Percentiles rank a stretch among this genome's conserved stretches.
phyloP scores from a whole-genome alignment of 2,888 invertebrate species.

The Agapostemon virescens region DNA sequence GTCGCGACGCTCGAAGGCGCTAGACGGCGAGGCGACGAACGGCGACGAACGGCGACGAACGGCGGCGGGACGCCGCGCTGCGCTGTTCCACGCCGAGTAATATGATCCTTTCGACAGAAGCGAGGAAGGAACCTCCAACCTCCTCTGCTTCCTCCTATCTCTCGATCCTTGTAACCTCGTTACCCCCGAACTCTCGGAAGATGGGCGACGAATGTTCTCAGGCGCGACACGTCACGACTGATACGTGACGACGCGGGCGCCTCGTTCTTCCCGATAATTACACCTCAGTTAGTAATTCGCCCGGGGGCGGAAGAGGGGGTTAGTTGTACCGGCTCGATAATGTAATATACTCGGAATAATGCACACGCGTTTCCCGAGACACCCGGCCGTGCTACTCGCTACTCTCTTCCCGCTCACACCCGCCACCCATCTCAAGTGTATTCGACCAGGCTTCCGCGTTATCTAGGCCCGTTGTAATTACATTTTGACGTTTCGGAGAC shows the following conservation, averaged over 20 bases:
- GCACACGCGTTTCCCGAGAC: conserved; percentile 37
- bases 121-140: conserved; percentile 49
- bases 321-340: conserved; percentile 29
- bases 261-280: conserved; percentile 69
- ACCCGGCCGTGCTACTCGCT: not conserved
- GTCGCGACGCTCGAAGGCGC: conserved; percentile 32
- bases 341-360: conserved; percentile 49
- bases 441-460: conserved; percentile 35
- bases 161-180: conserved; percentile 63
- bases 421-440: conserved; percentile 37
- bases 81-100: conserved; percentile 42
- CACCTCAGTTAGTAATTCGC: conserved; percentile 60
- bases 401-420: not conserved
- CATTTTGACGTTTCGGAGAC: conserved; percentile 53
- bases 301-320: conserved; percentile 4
- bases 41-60: not conserved
- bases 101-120: conserved; percentile 66
- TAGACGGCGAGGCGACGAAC: not conserved
- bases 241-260: conserved; percentile 59
- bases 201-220: conserved; percentile 58
- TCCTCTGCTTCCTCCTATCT: conserved; percentile 36
- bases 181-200: conserved; percentile 59
- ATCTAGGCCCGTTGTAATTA: conserved; percentile 53
- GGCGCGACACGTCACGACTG: conserved; percentile 52
- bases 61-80: not conserved